Evolutionary conservation across 2,797 vertebrate species (phyloP).

Genomic region (Myotis vivesi): DNA sequence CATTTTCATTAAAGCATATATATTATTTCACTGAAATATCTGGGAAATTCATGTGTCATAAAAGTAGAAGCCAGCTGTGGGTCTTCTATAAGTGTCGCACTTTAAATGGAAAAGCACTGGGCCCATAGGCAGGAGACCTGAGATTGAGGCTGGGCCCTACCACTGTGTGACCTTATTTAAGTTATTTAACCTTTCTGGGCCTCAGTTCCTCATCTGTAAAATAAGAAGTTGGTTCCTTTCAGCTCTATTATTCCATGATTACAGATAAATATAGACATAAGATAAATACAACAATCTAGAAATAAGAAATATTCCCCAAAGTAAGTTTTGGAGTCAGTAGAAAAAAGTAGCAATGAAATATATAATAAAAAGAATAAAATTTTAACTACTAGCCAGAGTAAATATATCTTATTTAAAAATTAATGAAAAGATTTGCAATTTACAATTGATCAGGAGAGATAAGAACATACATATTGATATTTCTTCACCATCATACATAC

Average conservation of each 20-base stretch:
- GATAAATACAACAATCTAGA: conserved; percentile 68
- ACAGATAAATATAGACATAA: conserved; percentile 74
- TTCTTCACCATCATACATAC: conserved; percentile 58
- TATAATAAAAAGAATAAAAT: conserved; percentile 76
- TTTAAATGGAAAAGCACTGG: conserved; percentile 55
- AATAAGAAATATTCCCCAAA: conserved; percentile 72
- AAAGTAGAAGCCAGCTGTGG: conserved; percentile 49
- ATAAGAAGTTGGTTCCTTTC: conserved; percentile 60
- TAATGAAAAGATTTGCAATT: conserved; percentile 68
- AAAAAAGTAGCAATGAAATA: conserved; percentile 74
- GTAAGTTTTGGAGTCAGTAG: conserved; percentile 65
- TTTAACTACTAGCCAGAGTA: conserved; percentile 74
- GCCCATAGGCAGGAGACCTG: conserved; percentile 6
- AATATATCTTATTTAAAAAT: conserved; percentile 76
- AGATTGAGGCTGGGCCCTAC: not conserved
- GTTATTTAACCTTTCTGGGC: conserved; percentile 40
- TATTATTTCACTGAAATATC: conserved; percentile 43
- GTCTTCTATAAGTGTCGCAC: conserved; percentile 45
- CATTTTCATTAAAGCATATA: conserved; percentile 51
- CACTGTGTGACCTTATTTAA: conserved; percentile 32
- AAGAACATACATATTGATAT: conserved; percentile 66
- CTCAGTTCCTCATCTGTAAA: conserved; percentile 46
- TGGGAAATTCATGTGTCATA: conserved; percentile 55
- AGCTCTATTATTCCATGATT: conserved; percentile 58
- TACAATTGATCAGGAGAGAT: conserved; percentile 60